These are phyloP conservation scores for Glyptemys insculpta DNA, from an alignment of 2,797 vertebrate species.

Conservation along the genomic window DNA sequence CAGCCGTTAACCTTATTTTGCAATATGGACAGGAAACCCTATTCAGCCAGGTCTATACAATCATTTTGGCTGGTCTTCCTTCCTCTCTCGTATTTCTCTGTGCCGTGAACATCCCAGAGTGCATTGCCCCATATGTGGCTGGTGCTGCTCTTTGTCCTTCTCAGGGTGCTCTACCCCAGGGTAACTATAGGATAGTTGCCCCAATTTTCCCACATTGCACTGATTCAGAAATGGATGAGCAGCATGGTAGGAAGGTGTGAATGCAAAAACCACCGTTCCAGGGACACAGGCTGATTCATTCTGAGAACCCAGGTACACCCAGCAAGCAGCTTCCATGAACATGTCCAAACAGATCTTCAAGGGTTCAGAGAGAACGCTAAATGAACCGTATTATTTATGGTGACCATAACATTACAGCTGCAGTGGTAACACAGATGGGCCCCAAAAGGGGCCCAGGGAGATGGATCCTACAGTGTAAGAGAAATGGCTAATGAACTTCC, in stretches of 20 bases:
- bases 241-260: neutral
- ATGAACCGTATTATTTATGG: neutral
- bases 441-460: neutral
- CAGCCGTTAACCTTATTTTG: neutral
- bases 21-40: neutral
- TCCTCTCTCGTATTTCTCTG: neutral
- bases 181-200: neutral
- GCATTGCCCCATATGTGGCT: accelerated
- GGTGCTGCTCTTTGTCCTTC: neutral
- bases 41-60: accelerated
- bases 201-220: neutral
- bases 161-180: neutral
- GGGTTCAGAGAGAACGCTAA: neutral
- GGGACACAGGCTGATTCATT: neutral
- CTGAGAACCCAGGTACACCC: neutral
- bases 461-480: neutral
- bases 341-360: neutral
- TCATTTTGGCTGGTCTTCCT: neutral
- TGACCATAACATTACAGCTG: neutral
- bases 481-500: accelerated
- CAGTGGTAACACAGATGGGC: neutral
- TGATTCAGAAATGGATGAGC: neutral
- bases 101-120: accelerated
- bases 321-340: neutral
- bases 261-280: neutral